A percentile compares a stretch with the other conserved stretches of the same genome.
Evolutionary conservation across 2,113 vertebrate genomes (phyloP).

Genomic region (Cyanoderma ruficeps): DNA sequence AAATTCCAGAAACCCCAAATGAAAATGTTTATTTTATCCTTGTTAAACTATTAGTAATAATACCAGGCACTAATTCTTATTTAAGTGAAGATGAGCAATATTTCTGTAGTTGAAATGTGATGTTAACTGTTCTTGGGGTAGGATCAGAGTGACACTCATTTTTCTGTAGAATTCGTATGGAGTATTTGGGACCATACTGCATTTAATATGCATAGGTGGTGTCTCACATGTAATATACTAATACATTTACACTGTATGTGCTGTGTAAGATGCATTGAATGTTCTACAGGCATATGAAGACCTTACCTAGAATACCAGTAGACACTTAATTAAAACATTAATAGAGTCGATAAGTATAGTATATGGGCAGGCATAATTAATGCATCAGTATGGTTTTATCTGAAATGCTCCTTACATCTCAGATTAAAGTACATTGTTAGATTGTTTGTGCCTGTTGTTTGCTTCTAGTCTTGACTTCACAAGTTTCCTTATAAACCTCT

Average conservation of each 20-base stretch:
- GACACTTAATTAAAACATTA: background rate
- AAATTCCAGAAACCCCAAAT: background rate
- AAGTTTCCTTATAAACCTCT: background rate
- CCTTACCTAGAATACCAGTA: background rate
- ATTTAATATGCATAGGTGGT: background rate
- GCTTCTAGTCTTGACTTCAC: background rate
- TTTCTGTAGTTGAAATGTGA: background rate
- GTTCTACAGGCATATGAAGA: background rate
- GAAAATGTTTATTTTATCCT: background rate
- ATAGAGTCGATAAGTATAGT: background rate
- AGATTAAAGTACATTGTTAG: background rate
- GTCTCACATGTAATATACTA: background rate
- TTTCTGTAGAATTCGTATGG: background rate
- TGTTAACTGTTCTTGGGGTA: background rate
- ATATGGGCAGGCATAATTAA: background rate
- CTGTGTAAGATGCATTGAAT: background rate
- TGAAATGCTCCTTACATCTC: background rate
- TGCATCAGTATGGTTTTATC: background rate
- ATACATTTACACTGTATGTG: background rate
- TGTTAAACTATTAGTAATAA: background rate
- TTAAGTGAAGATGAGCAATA: rapidly evolving
- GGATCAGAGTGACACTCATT: background rate
- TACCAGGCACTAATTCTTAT: background rate
- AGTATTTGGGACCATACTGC: background rate
- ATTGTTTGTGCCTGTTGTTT: background rate